These are phyloP conservation scores for Agapornis canus DNA, from an alignment of 2,797 vertebrate species.

Conservation along the genomic window DNA sequence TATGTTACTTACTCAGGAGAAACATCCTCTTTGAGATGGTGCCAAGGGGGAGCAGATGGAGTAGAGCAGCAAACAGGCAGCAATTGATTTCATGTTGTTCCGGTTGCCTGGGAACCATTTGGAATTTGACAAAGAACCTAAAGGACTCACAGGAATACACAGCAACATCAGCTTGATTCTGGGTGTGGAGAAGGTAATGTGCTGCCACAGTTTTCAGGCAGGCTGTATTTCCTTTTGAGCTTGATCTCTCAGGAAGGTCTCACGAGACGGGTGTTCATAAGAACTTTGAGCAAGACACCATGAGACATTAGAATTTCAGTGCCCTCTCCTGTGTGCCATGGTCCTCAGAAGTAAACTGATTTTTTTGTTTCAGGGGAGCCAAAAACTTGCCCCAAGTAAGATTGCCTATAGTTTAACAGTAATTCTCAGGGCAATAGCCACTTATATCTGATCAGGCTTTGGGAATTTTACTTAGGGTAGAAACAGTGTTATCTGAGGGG, in stretches of 20 bases:
- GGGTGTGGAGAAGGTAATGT: slow-evolving; percentile 24
- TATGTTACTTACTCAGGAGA: slow-evolving; percentile 54
- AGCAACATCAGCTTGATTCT: slow-evolving; percentile 56
- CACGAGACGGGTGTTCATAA: background rate
- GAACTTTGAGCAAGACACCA: background rate
- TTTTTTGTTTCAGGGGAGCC: background rate
- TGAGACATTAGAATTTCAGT: background rate
- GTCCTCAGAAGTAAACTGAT: background rate
- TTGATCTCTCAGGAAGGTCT: background rate
- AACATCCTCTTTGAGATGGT: slow-evolving; percentile 65
- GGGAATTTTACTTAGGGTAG: background rate
- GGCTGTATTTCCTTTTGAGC: background rate
- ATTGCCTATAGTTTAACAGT: background rate
- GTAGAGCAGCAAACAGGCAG: slow-evolving; percentile 54
- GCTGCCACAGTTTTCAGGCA: background rate
- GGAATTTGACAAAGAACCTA: slow-evolving; percentile 56
- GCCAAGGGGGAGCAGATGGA: slow-evolving; percentile 61
- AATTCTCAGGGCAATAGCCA: background rate
- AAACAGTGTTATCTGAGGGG: background rate
- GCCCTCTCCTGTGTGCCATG: background rate
- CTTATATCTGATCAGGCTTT: background rate
- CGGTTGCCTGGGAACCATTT: slow-evolving; percentile 72
- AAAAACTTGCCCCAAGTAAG: background rate
- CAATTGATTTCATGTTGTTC: slow-evolving; percentile 56
- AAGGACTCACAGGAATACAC: slow-evolving; percentile 44